These are phyloP conservation scores for Aleadryas rufinucha DNA, from an alignment of 2,113 vertebrate species.

Conservation along the genomic window DNA sequence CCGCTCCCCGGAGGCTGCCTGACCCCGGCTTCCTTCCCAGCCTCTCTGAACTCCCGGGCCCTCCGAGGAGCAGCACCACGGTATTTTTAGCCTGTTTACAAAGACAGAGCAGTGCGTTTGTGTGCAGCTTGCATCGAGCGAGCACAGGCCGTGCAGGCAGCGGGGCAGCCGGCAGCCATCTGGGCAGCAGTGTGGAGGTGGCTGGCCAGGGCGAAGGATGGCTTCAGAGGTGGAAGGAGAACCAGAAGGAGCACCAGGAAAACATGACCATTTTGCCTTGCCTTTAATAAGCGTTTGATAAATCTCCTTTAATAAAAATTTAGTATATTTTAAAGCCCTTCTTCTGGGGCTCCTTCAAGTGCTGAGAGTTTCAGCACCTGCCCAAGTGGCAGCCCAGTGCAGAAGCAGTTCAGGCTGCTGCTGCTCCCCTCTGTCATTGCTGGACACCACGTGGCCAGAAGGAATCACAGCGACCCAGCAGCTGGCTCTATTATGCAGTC, in stretches of 20 bases:
- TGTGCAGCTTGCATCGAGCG: not conserved
- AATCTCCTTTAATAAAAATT: not conserved
- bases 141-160: not conserved
- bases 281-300: not conserved
- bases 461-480: not conserved
- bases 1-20: not conserved
- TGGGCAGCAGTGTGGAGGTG: accelerated
- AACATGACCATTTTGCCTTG: not conserved
- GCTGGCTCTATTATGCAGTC: not conserved
- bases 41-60: not conserved
- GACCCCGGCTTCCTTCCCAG: constrained; percentile 28
- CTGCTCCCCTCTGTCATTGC: not conserved
- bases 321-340: not conserved
- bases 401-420: not conserved
- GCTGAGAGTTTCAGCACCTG: not conserved
- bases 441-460: not conserved
- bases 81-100: constrained; percentile 64
- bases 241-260: not conserved
- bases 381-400: not conserved
- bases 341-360: not conserved
- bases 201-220: not conserved
- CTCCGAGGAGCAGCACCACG: not conserved
- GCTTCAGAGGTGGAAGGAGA: not conserved
- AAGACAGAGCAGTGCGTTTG: not conserved
- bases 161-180: not conserved